A percentile compares a stretch with the other conserved stretches of the same genome.
Evolutionary conservation across 2,888 invertebrate genomes (phyloP).

Genomic region (Drosophila hamatofila): DNA sequence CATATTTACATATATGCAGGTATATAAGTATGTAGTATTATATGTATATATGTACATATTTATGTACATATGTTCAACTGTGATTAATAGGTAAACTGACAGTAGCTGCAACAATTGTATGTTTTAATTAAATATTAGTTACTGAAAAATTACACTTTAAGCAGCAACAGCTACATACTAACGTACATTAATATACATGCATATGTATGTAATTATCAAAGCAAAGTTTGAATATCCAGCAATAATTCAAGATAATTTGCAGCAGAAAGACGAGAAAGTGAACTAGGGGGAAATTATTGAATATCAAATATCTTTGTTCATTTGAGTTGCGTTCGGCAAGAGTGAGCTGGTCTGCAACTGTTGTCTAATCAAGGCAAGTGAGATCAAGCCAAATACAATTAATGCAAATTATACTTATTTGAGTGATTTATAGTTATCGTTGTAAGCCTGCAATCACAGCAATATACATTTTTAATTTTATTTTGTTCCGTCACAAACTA

Average conservation of each 20-base stretch:
- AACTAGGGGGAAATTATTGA: not conserved
- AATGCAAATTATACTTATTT: not conserved
- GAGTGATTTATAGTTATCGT: not conserved
- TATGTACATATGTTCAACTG: conserved; percentile 11
- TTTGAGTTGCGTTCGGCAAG: not conserved
- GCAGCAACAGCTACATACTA: not conserved
- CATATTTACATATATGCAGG: not conserved
- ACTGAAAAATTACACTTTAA: not conserved
- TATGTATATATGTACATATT: conserved; percentile 2
- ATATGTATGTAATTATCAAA: not conserved
- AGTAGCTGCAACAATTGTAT: not conserved
- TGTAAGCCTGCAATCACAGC: not conserved
- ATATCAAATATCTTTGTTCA: not conserved
- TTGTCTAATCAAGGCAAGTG: too few species aligned
- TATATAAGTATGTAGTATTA: not conserved
- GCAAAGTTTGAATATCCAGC: not conserved
- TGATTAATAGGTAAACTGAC: conserved; percentile 31
- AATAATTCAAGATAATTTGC: not conserved
- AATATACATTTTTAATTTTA: not conserved
- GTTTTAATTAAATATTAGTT: conserved; percentile 6
- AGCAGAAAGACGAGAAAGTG: not conserved
- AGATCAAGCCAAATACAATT: not conserved
- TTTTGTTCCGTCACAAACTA: not conserved
- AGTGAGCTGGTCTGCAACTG: not conserved
- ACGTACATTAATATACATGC: too few species aligned